Evolutionary conservation across 2,797 vertebrate genomes (phyloP).

Genomic region (Gadopsis bispinosus): DNA sequence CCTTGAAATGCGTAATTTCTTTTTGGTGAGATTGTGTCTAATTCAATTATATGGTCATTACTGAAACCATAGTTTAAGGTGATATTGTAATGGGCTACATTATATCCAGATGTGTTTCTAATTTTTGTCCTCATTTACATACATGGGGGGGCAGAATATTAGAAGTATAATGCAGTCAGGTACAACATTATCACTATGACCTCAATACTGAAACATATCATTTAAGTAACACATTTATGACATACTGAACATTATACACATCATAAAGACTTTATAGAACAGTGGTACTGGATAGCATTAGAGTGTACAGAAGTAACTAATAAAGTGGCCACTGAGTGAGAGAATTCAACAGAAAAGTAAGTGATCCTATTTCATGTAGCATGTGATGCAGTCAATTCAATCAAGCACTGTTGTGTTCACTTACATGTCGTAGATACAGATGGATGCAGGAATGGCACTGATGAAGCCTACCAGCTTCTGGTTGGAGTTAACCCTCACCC

Average conservation of each 20-base stretch:
- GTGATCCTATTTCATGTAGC: neutral
- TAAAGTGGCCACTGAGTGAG: neutral
- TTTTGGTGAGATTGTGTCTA: too few species aligned
- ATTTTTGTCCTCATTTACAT: neutral
- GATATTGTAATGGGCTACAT: neutral
- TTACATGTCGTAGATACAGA: constrained; percentile 95
- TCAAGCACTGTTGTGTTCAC: constrained; percentile 42
- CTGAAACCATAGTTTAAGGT: neutral
- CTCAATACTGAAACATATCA: neutral
- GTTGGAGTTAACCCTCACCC: constrained; percentile 96
- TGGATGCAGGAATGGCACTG: constrained; percentile 95
- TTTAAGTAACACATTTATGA: too few species aligned
- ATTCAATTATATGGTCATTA: neutral
- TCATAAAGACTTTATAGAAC: neutral
- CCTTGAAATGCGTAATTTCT: too few species aligned
- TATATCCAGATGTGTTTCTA: neutral
- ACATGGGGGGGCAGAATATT: neutral
- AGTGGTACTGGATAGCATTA: neutral
- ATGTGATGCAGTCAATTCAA: neutral
- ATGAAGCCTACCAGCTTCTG: constrained; percentile 98
- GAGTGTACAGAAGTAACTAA: neutral
- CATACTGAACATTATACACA: neutral
- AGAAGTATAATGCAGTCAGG: neutral
- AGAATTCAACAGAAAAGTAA: neutral
- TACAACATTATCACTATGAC: neutral